Evolutionary conservation across 2,797 vertebrate genomes (phyloP).

Genomic region (Coluber constrictor): DNA sequence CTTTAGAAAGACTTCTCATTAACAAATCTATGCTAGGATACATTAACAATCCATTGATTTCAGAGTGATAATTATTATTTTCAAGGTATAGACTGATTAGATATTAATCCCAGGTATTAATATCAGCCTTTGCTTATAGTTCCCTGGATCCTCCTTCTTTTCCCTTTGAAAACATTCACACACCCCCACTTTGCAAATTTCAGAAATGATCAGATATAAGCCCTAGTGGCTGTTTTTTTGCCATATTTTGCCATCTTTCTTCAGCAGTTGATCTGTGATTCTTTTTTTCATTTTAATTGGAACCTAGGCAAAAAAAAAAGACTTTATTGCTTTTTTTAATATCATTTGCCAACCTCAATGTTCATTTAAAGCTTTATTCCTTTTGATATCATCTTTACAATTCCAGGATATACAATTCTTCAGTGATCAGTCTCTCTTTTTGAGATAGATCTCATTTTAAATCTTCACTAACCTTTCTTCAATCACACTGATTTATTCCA

Average conservation of each 20-base stretch:
- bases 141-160: not conserved
- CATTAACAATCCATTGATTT: not conserved
- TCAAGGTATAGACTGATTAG: not conserved
- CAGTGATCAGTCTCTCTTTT: not conserved
- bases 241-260: not conserved
- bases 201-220: not conserved
- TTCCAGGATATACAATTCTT: not conserved
- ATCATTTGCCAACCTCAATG: not conserved
- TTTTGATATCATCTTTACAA: not conserved
- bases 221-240: not conserved
- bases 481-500: not conserved
- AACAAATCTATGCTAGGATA: not conserved
- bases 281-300: not conserved
- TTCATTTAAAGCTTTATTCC: not conserved
- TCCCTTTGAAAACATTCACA: not conserved
- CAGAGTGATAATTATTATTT: not conserved
- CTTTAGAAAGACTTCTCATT: not conserved
- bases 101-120: not conserved
- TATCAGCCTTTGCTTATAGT: not conserved
- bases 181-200: not conserved
- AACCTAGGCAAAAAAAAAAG: not conserved
- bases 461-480: not conserved
- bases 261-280: not conserved
- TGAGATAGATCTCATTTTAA: not conserved
- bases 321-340: not conserved